Conservation (phyloP, 2,888 invertebrate species). For the Ochropleura plecta region DNA sequence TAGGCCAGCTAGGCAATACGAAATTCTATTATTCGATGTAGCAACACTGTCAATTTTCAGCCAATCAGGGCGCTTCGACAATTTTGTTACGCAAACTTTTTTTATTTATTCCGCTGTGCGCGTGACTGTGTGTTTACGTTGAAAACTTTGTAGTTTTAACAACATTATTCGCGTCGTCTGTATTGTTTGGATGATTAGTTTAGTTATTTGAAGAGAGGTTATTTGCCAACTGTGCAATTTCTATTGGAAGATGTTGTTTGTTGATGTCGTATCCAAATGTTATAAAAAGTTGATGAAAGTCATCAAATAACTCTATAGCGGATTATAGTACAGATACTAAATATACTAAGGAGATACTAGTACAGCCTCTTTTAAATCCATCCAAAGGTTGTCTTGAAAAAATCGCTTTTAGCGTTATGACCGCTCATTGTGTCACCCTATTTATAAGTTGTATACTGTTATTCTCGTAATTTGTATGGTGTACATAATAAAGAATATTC, state of each 20-base stretch:
- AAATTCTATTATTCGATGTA: constrained; percentile 57
- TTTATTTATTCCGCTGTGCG: constrained; percentile 40
- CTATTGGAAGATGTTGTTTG: constrained; percentile 5
- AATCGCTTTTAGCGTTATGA: too few relatives aligned
- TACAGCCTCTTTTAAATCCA: too few relatives aligned
- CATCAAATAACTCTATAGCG: neutral
- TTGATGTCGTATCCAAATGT: constrained; percentile 9
- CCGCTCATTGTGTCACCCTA: too few relatives aligned
- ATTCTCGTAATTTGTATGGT: too few relatives aligned
- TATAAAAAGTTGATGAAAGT: constrained; percentile 9
- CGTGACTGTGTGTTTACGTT: constrained; percentile 55
- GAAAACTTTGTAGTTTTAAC: constrained; percentile 50
- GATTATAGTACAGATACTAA: too few relatives aligned
- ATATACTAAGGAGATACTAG: too few relatives aligned
- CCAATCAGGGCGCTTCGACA: constrained; percentile 52
- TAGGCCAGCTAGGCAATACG: constrained; percentile 28
- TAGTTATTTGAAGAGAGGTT: constrained; percentile 43
- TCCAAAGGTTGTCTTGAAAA: too few relatives aligned
- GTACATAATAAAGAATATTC: too few relatives aligned
- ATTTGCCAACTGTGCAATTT: constrained; percentile 27
- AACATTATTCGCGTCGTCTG: constrained; percentile 35
- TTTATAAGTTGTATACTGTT: too few relatives aligned
- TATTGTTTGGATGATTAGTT: constrained; percentile 51
- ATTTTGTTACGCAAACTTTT: constrained; percentile 57
- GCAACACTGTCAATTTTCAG: constrained; percentile 54